phyloP scores from a whole-genome alignment of 2,797 vertebrate genomes.

The Enteromius thamalakanensis region DNA sequence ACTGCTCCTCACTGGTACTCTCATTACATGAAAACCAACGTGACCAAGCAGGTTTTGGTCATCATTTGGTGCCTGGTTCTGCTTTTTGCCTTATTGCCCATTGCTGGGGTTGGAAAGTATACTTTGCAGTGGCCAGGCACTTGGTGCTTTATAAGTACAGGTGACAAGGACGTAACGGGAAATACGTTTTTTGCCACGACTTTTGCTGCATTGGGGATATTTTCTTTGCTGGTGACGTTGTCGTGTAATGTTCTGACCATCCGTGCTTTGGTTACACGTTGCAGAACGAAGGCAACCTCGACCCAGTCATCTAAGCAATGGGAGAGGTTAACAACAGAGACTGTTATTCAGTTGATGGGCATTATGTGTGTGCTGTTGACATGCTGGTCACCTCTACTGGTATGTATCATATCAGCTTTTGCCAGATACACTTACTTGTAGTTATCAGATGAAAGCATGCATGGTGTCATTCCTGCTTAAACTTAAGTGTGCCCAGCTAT shows the following conservation, averaged over 20 bases:
- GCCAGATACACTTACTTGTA: constrained; percentile 22
- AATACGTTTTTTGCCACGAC: constrained; percentile 83
- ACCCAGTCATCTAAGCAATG: constrained; percentile 85
- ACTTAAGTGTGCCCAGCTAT: not conserved
- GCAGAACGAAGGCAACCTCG: constrained; percentile 77
- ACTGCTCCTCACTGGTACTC: constrained; percentile 94
- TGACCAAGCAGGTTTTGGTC: constrained; percentile 81
- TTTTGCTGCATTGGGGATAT: constrained; percentile 87
- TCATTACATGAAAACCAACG: constrained; percentile 86
- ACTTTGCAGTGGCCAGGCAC: constrained; percentile 92
- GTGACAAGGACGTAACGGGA: constrained; percentile 69
- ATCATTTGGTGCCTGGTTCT: constrained; percentile 82
- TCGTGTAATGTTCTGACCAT: constrained; percentile 92
- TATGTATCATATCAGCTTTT: constrained; percentile 74
- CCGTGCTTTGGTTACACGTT: constrained; percentile 84
- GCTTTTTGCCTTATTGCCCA: constrained; percentile 87
- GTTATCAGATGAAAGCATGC: constrained; percentile 24
- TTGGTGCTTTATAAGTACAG: constrained; percentile 94
- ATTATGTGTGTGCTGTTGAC: constrained; percentile 93
- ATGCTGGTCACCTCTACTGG: constrained; percentile 96
- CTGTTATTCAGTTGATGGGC: constrained; percentile 91
- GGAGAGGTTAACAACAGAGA: constrained; percentile 92
- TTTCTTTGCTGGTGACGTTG: constrained; percentile 85
- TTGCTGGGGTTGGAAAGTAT: constrained; percentile 87
- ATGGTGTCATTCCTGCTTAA: not conserved